Evolutionary conservation across 2,888 invertebrate species (phyloP), one percentile per base, ranked within the genome.

Genomic region (Odontocerum albicorne): DNA sequence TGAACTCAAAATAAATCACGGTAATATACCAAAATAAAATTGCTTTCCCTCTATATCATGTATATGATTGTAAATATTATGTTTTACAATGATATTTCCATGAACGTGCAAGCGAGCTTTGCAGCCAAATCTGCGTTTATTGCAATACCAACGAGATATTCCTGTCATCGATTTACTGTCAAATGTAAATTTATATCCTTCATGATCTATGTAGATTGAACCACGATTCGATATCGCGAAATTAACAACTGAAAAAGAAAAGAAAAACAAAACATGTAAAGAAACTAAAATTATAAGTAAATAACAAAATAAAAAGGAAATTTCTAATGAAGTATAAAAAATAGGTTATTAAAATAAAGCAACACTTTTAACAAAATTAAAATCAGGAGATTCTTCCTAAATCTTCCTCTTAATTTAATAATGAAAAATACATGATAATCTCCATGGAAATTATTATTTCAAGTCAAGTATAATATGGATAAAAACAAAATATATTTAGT

Each of bases 121-220:
- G 55, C 73, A 73, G 2, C 72, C 72, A 10, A 43, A 33, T n/a
- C 51, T 12, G 51, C 69, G 68, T 63, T 71, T 72, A 7, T 67
- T 65, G 56, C 73, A 73, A 10, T 65, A 69, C 72, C 72, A 73
- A 2, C 72, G 63, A 10, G 66, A 62, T 45, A 66, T 65, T 0
- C 66, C 65, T 0, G 69, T 70, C 40, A 63, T 68, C 61, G 70
- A 69, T 38, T 69, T 67, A 17, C 67, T 70, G 70, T 69, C 69
- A 33, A 64, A 65, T 62, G 72, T 69, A 63, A 66, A 73, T n/a
- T 70, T 65, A 54, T 71, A 69, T 7, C 45, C 45, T 2, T 21
- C 15, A 45, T 39, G 33, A 8, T 17, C 12, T 8, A 51, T 36
- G 16, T 15, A 43, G 7, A 44, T 17, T 2, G 51, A 39, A 4